A percentile compares a stretch with the other conserved stretches of the same genome.
Conservation (phyloP, 2,113 vertebrate genomes). For the Baryphthengus martii region DNA sequence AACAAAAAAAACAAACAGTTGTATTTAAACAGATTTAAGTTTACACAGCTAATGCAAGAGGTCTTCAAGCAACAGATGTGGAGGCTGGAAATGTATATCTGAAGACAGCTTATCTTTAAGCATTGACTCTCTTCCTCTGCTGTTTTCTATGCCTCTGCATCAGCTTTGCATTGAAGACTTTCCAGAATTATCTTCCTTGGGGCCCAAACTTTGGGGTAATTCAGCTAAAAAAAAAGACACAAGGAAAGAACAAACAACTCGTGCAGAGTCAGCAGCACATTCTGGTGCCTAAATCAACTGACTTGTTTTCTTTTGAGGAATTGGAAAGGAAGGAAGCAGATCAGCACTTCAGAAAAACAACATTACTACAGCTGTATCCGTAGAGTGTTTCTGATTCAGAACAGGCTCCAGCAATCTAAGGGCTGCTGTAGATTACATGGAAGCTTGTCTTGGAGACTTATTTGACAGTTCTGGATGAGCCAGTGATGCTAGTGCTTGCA, state of each 20-base stretch:
- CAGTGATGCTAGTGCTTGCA: neutral
- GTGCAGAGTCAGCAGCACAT: neutral
- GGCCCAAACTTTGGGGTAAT: neutral
- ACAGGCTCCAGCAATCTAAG: neutral
- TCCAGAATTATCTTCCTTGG: neutral
- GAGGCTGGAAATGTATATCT: neutral
- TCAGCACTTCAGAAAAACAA: neutral
- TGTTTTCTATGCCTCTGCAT: neutral
- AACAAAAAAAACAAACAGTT: neutral
- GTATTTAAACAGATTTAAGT: neutral
- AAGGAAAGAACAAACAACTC: neutral
- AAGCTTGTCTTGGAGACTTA: neutral
- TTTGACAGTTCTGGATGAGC: neutral
- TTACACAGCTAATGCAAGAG: neutral
- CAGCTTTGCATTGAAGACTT: neutral
- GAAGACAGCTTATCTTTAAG: neutral
- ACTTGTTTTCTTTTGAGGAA: slow-evolving; percentile 43
- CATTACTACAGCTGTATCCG: neutral
- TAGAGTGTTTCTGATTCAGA: neutral
- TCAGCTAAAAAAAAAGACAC: neutral
- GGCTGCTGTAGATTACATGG: neutral
- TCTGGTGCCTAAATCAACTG: neutral
- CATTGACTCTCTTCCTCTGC: neutral
- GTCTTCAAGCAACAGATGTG: neutral
- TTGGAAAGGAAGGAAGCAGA: neutral